Base-by-base conservation (phyloP, 2,888 invertebrate genomes). In the Tenthredo mesomela region DNA sequence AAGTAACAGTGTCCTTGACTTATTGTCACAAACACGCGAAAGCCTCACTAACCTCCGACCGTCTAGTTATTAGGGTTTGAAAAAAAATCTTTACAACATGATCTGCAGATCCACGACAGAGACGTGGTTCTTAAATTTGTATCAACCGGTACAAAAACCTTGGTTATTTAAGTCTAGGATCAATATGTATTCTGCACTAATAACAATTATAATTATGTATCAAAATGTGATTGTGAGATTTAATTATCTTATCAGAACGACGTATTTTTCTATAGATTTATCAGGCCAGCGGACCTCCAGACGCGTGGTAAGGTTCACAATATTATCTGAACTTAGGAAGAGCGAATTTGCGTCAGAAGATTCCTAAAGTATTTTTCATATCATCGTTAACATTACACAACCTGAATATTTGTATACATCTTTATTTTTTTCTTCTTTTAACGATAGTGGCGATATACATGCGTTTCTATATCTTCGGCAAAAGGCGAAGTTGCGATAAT, bases 1-100 rank as follows among this genome's bases (percentile, higher is more conserved):
- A 37, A 71, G 40, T 71, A 71, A 37, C 5, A 21, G n/a, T 71
- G 37, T 71, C 40, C 70, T 71, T 71, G 70, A 71, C 70, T 71
- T 71, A 71, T 71, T 71, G 18, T 71, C 70, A 71, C n/a, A n/a
- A 71, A 71, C 70, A 71, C 70, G 70, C 70, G 70, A 71, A 37
- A 71, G 37, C 18, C 70, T 40, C 70, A 71, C 70, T 71, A 71
- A 71, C 70, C 37, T 40, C 70, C 10, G 61, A 40, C 33, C 70
- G 33, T 70, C 37, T 71, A 71, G n/a, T n/a, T 71, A n/a, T 40
- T 40, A 71, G 37, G n/a, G 37, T 71, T 9, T 18, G 12, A 67
- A 37, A 37, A 37, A 37, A 33, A 71, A 18, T 71, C 15, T 71
- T 18, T 37, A 71, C 40, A 2, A 37, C 37, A 7, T n/a, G n/a